These are phyloP conservation scores for Anodontia alba DNA, from an alignment of 2,888 invertebrate genomes.

Conservation along the genomic window DNA sequence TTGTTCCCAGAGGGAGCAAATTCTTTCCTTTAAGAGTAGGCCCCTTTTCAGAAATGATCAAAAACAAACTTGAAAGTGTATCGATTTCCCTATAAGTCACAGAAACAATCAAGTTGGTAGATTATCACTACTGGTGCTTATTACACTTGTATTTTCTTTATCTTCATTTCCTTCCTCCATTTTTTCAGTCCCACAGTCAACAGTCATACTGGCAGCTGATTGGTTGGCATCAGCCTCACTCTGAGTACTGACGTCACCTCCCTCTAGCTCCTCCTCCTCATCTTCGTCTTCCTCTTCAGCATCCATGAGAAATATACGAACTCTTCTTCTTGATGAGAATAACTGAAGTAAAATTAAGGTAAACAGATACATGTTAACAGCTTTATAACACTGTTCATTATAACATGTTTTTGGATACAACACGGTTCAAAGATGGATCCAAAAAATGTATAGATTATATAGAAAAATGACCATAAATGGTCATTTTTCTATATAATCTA, in stretches of 20 bases:
- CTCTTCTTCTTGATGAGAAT: constrained; percentile 91
- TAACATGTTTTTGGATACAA: no score
- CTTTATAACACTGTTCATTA: no score
- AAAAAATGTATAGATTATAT: no score
- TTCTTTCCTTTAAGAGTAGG: no score
- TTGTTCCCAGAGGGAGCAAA: no score
- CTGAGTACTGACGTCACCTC: constrained; percentile 61
- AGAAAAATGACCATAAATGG: no score
- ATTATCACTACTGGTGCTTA: constrained; percentile 20
- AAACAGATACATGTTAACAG: neutral
- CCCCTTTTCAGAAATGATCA: no score
- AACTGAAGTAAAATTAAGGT: constrained; percentile 84
- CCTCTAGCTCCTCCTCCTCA: constrained; percentile 85
- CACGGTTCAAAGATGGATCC: no score
- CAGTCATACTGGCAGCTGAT: constrained; percentile 51
- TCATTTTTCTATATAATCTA: no score
- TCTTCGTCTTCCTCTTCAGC: constrained; percentile 96
- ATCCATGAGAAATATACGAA: constrained; percentile 96
- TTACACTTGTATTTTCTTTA: constrained; percentile 69
- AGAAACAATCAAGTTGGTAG: neutral
- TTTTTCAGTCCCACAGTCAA: constrained; percentile 36
- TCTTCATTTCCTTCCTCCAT: constrained; percentile 70
- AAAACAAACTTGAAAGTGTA: no score
- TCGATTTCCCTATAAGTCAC: no score
- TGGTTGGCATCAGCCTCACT: constrained; percentile 63